phyloP scores from a whole-genome alignment of 2,888 invertebrate species.

The Cataglyphis altisquamis region DNA sequence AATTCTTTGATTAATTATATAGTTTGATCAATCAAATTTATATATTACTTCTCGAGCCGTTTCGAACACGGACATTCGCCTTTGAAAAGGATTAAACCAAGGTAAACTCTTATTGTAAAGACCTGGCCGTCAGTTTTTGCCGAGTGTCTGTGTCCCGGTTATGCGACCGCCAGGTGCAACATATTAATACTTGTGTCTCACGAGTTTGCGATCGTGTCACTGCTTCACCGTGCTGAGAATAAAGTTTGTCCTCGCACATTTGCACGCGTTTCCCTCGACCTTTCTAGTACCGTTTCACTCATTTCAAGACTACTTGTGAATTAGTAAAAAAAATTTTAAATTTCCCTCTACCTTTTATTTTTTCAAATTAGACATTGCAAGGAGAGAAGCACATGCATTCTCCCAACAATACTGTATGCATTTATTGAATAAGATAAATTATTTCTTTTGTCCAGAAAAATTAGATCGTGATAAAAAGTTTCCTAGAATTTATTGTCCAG shows the following conservation, averaged over 20 bases:
- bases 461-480: not conserved
- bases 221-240: conserved; percentile 51
- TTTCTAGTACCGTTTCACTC: conserved; percentile 32
- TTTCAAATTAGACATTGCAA: not conserved
- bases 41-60: conserved; percentile 19
- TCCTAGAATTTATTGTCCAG: not conserved
- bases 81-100: not conserved
- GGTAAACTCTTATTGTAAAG: conserved; percentile 30
- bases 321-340: not conserved
- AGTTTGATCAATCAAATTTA: not conserved
- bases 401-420: not conserved
- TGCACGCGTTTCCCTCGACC: conserved; percentile 11
- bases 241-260: conserved; percentile 38
- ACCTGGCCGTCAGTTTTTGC: conserved; percentile 26
- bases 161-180: conserved; percentile 50
- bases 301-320: not conserved
- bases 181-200: conserved; percentile 68
- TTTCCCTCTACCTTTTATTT: not conserved
- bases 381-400: not conserved
- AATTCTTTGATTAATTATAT: not conserved
- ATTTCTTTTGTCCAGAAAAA: not conserved
- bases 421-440: not conserved
- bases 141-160: conserved; percentile 38
- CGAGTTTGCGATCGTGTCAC: conserved; percentile 52
- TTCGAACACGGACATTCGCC: not conserved